These are phyloP conservation scores for Anisognathus igniventris DNA, from an alignment of 2,797 vertebrate genomes.

Conservation along the genomic window DNA sequence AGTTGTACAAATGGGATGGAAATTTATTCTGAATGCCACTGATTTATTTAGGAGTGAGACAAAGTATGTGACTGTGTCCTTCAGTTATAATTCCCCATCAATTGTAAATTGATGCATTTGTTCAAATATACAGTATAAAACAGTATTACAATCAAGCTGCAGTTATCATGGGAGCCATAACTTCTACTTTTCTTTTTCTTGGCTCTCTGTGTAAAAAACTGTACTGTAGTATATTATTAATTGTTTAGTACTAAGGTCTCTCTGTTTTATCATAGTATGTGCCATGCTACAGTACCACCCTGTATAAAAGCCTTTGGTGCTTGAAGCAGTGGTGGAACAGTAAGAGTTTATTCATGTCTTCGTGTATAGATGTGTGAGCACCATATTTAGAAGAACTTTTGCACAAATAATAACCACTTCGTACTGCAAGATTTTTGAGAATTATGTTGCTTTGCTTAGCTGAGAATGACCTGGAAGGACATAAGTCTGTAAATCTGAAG, in stretches of 20 bases:
- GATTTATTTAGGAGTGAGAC: neutral
- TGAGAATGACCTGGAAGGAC: neutral
- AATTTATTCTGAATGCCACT: neutral
- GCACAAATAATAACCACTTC: neutral
- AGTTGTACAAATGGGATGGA: neutral
- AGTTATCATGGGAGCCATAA: constrained; percentile 29
- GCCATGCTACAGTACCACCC: constrained; percentile 25
- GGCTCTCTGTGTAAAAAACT: neutral
- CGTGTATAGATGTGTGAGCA: neutral
- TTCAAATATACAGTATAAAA: neutral
- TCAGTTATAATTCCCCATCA: constrained; percentile 5
- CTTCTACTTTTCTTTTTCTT: constrained; percentile 36
- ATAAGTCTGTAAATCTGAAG: neutral
- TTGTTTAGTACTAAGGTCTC: constrained; percentile 46
- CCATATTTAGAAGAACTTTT: neutral
- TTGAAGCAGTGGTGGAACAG: constrained; percentile 21
- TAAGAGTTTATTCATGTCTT: constrained; percentile 6
- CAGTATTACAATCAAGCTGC: constrained; percentile 29
- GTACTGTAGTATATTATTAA: neutral
- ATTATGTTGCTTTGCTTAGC: neutral
- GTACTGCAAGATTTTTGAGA: neutral
- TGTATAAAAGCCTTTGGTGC: constrained; percentile 42
- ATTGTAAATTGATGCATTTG: constrained; percentile 44
- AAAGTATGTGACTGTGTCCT: constrained; percentile 13
- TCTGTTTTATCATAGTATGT: constrained; percentile 22